Conservation (phyloP, 2,113 vertebrate species). For the Meleagris gallopavo region DNA sequence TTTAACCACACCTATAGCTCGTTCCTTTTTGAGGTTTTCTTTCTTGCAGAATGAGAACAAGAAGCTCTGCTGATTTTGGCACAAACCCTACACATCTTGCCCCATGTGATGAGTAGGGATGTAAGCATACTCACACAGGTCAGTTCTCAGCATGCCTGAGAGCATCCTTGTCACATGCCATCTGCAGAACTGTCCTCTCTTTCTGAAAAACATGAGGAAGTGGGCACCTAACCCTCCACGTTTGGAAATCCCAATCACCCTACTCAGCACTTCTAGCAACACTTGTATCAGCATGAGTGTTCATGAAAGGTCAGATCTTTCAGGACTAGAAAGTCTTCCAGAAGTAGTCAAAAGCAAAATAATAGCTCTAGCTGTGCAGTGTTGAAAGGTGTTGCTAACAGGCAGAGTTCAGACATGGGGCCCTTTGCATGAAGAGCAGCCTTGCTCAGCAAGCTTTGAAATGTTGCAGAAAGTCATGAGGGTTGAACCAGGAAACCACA, state of each 20-base stretch:
- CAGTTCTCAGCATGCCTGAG: not conserved
- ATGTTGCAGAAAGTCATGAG: not conserved
- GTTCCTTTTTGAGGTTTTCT: slow-evolving; percentile 31
- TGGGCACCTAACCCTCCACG: not conserved
- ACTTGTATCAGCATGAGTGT: not conserved
- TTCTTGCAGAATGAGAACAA: not conserved
- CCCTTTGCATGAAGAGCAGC: not conserved
- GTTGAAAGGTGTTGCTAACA: not conserved
- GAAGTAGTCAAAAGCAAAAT: not conserved
- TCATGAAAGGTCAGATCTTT: not conserved
- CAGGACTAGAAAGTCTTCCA: not conserved
- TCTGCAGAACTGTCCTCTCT: not conserved
- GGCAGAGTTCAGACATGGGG: not conserved
- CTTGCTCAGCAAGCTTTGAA: not conserved
- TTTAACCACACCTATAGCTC: not conserved
- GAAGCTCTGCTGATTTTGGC: not conserved
- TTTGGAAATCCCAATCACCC: not conserved
- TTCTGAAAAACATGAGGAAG: not conserved
- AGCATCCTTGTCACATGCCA: accelerated
- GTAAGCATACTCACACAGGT: not conserved
- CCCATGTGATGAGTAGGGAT: not conserved
- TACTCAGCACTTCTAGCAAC: not conserved
- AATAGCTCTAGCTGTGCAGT: not conserved
- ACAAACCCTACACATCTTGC: not conserved
- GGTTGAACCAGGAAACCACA: not conserved